Conservation (phyloP, 2,113 vertebrate species). For the Athene cunicularia region DNA sequence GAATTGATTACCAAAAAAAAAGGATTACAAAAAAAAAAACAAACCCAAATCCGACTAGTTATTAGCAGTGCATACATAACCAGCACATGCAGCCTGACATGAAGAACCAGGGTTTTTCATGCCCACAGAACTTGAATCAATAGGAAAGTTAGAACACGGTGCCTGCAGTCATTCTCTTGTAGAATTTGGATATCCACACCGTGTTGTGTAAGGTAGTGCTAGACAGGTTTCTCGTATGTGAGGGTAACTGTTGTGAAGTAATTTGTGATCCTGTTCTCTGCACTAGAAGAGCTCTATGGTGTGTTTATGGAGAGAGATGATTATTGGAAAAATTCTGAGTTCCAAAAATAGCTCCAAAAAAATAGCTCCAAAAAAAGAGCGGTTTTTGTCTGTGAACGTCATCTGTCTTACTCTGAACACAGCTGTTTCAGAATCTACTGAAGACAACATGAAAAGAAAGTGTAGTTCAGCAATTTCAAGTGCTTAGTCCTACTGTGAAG, state of each 20-base stretch:
- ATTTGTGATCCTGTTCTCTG: neutral
- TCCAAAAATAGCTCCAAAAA: neutral
- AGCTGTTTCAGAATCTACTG: neutral
- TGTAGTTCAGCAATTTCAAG: neutral
- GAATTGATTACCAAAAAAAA: neutral
- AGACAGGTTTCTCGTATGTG: neutral
- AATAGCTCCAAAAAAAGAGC: neutral
- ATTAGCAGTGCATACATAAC: neutral
- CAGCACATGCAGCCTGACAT: neutral
- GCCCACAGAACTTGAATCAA: neutral
- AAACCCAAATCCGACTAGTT: neutral
- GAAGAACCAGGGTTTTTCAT: neutral
- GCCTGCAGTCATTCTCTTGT: neutral
- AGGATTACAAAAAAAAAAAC: too few species aligned
- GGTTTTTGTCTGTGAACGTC: neutral
- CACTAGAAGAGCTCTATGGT: neutral
- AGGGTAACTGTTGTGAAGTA: neutral
- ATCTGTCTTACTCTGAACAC: neutral
- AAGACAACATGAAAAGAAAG: neutral
- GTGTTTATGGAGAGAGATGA: neutral
- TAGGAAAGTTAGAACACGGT: neutral
- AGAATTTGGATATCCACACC: too few species aligned
- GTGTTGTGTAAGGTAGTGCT: neutral
- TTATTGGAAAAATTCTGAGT: neutral
- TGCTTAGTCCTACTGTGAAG: neutral